phyloP scores from a whole-genome alignment of 2,888 invertebrate species.

The Pogonocherus hispidulus region DNA sequence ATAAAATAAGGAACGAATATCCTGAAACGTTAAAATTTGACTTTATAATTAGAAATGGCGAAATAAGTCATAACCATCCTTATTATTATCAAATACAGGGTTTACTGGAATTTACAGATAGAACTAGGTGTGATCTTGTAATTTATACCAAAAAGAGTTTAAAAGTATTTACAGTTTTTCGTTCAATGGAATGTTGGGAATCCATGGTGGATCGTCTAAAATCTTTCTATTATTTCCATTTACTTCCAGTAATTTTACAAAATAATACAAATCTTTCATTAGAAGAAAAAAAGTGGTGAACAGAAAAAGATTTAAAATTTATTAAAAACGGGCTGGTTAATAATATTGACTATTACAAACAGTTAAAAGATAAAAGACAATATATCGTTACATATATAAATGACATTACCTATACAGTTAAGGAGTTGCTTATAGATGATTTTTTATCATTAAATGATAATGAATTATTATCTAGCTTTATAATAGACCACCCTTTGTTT shows the following conservation, averaged over 20 bases:
- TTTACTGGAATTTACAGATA: conserved; percentile 22
- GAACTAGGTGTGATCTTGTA: conserved; percentile 28
- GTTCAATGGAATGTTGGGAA: conserved; percentile 9
- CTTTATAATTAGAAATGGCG: conserved; percentile 8
- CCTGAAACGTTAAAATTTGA: neutral
- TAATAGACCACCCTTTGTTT: neutral
- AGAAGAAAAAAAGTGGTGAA: conserved; percentile 5
- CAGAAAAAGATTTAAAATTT: conserved; percentile 14
- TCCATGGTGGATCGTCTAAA: conserved; percentile 14
- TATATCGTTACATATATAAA: neutral
- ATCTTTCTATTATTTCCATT: conserved; percentile 11
- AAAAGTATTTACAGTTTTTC: conserved; percentile 10
- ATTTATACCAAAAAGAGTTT: conserved; percentile 22
- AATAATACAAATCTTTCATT: conserved; percentile 5
- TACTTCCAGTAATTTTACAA: conserved; percentile 12
- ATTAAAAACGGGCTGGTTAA: conserved; percentile 11
- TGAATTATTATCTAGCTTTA: neutral
- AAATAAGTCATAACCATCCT: conserved; percentile 5
- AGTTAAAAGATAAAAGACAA: neutral
- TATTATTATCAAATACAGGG: conserved; percentile 27
- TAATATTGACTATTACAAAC: conserved; percentile 14
- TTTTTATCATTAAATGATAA: neutral
- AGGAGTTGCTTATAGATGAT: neutral
- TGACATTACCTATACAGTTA: neutral
- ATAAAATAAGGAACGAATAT: conserved; percentile 9